Conservation (phyloP, 2,888 invertebrate species). For the Halocaridina rubra region DNA sequence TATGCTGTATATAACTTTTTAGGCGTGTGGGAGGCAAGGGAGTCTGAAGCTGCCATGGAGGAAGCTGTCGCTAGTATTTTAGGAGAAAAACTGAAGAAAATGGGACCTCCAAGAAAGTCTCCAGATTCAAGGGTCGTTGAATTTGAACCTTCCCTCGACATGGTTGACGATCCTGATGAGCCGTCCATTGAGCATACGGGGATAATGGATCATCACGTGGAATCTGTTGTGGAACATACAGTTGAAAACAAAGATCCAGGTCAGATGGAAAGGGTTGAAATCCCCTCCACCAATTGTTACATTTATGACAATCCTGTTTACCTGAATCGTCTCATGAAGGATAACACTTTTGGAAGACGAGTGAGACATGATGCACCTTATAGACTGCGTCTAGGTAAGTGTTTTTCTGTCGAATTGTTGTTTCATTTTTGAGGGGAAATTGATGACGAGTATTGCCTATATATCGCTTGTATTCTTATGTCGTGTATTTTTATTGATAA, state of each 20-base stretch:
- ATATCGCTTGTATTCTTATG: background rate
- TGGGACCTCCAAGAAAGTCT: background rate
- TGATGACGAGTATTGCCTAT: background rate
- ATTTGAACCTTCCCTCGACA: background rate
- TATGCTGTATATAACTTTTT: background rate
- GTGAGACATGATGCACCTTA: conserved; percentile 49
- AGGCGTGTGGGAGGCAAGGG: conserved; percentile 15
- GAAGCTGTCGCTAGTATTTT: conserved; percentile 49
- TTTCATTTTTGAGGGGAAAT: background rate
- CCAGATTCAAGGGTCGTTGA: background rate
- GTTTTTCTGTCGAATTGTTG: background rate
- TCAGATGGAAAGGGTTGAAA: conserved; percentile 29
- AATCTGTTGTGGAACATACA: conserved; percentile 23
- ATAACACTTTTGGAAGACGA: conserved; percentile 45
- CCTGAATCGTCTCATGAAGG: conserved; percentile 43
- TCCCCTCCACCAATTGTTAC: conserved; percentile 40
- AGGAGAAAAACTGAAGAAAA: conserved; percentile 42
- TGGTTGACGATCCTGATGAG: background rate
- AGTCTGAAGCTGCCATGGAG: conserved; percentile 52
- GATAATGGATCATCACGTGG: conserved; percentile 16
- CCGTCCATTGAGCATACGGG: conserved; percentile 18
- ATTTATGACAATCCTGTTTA: conserved; percentile 46
- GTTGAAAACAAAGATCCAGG: conserved; percentile 25
- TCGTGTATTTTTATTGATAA: background rate
- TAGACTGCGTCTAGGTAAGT: conserved; percentile 35